Conservation (phyloP, 2,113 vertebrate genomes). For the Pristiophorus japonicus region DNA sequence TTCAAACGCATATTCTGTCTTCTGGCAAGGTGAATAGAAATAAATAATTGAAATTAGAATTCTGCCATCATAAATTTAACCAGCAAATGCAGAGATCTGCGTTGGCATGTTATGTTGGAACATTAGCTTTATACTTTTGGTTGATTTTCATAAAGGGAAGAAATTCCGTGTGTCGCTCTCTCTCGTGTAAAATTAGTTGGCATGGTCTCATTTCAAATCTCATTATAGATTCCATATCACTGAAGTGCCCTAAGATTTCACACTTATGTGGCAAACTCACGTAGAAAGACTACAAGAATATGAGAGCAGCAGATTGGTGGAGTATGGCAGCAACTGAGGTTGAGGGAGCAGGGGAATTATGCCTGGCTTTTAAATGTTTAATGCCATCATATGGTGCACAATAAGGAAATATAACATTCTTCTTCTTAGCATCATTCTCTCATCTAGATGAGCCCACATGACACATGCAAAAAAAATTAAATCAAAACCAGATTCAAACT, state of each 20-base stretch:
- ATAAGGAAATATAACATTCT: not conserved
- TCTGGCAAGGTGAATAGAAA: constrained; percentile 33
- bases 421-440: not conserved
- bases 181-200: not conserved
- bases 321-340: not conserved
- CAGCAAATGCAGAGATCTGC: not conserved
- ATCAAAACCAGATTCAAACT: not conserved
- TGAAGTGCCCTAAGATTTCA: not conserved
- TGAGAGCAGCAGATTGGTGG: not conserved
- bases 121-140: not conserved
- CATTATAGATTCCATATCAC: not conserved
- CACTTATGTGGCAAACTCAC: not conserved
- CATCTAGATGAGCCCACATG: not conserved
- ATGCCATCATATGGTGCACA: not conserved
- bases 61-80: not conserved
- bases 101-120: not conserved
- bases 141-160: not conserved
- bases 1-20: constrained; percentile 29
- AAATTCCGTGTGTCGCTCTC: not conserved
- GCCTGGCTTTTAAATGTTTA: not conserved
- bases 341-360: not conserved
- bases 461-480: not conserved
- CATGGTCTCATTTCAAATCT: constrained; percentile 4
- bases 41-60: constrained; percentile 32
- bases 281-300: not conserved